Evolutionary conservation across 2,888 invertebrate species (phyloP), one percentile per base, ranked within the genome.

Genomic region (Lasioglossum calceatum): DNA sequence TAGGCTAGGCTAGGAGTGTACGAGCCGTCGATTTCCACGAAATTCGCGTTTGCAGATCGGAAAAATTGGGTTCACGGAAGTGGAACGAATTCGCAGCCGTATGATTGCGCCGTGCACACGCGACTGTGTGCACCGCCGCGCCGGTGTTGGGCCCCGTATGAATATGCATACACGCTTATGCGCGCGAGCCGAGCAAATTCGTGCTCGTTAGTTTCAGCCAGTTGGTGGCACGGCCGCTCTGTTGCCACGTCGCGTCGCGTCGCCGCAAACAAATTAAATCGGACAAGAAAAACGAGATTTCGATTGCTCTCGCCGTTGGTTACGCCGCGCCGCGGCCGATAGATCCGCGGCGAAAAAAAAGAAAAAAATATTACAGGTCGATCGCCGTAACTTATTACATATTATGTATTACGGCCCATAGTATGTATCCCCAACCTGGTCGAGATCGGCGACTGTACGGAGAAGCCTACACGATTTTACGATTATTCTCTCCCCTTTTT

Each of bases 171-270:
- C 83, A 78, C 76, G 73, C 81, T 77, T 83, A 75, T 81, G 77
- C 54, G 77, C 54, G 39, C 50, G 58, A 76, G 75, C 16, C 67
- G 84, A 78, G 81, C 83, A 84, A 88, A 91, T 91, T 89, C 86
- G 81, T 86, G 90, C 88, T 90, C 88, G 90, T 91, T 91, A 89
- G 88, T 88, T 85, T 84, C 84, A 88, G 64, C 80, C 82, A 89
- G 85, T 85, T 85, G 85, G 61, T 74, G 76, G 79, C 67, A 27
- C 67, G 61, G 73, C 61, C 58, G 58, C 58, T 58, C 58, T 58
- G 81, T 88, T 85, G 83, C 86, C 77, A 77, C 44, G 44, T 44
- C 42, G 42, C 44, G 44, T 44, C 42, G 42, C 76, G 79, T 85
- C 50, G 79, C 36, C 76, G 74, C 79, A 78, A 75, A 82, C 70